A percentile compares a stretch with the other conserved stretches of the same genome.
These are phyloP conservation scores for human (Homo sapiens) DNA, from an alignment of 2,113 vertebrate species.

Conservation along the genomic window DNA sequence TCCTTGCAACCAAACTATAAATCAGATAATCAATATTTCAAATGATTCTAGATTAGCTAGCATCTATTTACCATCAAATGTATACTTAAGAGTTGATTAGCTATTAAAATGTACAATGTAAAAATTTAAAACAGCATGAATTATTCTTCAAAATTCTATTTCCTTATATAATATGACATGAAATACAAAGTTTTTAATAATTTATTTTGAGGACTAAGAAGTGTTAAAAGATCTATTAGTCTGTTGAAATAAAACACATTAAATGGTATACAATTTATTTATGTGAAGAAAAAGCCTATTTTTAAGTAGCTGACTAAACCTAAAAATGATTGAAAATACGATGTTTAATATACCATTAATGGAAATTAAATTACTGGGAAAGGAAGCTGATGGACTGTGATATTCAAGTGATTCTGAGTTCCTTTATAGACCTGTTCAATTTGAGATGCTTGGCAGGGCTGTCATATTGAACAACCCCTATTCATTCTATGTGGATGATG, in stretches of 20 bases:
- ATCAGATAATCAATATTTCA: slow-evolving; percentile 46
- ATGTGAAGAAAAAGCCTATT: background rate
- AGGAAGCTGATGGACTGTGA: background rate
- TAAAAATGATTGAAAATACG: background rate
- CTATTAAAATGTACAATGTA: slow-evolving; percentile 40
- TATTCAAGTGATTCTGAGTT: background rate
- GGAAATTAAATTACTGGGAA: slow-evolving; percentile 4
- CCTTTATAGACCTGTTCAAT: background rate
- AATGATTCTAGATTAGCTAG: slow-evolving; percentile 25
- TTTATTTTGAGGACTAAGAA: slow-evolving; percentile 42
- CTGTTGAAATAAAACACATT: slow-evolving; percentile 19
- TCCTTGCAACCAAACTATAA: slow-evolving; percentile 35
- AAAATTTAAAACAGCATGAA: slow-evolving; percentile 29
- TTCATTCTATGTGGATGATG: background rate
- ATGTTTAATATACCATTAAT: background rate
- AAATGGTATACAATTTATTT: background rate
- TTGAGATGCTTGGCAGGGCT: background rate
- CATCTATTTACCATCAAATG: background rate
- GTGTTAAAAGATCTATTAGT: background rate
- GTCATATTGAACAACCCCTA: background rate
- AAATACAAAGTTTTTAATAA: slow-evolving; percentile 6
- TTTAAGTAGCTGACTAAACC: background rate
- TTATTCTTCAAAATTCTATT: slow-evolving; percentile 15
- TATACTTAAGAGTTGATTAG: slow-evolving; percentile 23
- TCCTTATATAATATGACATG: background rate